Percentiles rank a stretch among this genome's conserved stretches.
Conservation (phyloP, 2,113 vertebrate species). For the Probosciger aterrimus region DNA sequence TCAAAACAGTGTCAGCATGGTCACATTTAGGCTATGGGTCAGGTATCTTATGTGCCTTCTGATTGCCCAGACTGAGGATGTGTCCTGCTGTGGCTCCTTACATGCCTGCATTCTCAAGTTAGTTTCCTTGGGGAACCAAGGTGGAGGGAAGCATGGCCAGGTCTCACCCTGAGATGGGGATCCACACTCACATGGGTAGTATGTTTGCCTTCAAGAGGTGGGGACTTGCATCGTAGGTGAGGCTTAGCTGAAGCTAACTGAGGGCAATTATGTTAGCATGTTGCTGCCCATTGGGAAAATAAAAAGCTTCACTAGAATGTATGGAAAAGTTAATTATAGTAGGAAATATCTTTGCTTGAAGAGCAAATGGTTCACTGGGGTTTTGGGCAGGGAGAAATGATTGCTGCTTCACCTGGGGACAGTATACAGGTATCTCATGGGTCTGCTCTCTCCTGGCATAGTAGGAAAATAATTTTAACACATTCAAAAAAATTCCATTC, state of each 20-base stretch:
- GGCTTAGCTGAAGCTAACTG: neutral
- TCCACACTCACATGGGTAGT: rapidly evolving
- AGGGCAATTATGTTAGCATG: neutral
- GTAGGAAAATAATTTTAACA: neutral
- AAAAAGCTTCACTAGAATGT: neutral
- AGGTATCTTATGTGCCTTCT: neutral
- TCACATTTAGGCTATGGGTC: neutral
- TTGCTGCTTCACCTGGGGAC: neutral
- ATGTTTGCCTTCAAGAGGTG: neutral
- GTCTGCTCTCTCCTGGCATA: neutral
- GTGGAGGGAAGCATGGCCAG: too few relatives aligned
- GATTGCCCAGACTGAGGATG: neutral
- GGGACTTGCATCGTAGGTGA: neutral
- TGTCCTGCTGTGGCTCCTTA: neutral
- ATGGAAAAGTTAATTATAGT: neutral
- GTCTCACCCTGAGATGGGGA: neutral
- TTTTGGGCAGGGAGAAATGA: neutral
- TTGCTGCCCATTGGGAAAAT: neutral
- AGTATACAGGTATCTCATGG: neutral
- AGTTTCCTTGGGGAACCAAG: neutral
- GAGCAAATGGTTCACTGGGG: neutral
- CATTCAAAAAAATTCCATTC: neutral
- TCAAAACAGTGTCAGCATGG: neutral
- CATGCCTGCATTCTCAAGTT: neutral
- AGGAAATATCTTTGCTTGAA: neutral